Percentiles rank a stretch among this genome's conserved stretches.
Conservation (phyloP, 2,888 invertebrate species). For the Drosophila neoperkinsi region DNA sequence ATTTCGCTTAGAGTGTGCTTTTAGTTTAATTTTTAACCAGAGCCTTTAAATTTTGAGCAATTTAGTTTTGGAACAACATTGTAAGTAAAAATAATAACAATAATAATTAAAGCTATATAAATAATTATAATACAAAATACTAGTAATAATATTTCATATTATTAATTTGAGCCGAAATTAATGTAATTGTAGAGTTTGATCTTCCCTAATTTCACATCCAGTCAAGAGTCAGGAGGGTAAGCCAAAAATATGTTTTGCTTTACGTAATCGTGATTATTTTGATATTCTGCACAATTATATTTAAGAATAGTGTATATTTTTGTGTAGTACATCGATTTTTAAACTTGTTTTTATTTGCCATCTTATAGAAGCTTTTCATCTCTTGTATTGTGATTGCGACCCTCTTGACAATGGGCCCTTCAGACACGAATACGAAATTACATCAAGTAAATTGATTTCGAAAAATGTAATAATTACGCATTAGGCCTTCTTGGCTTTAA, state of each 20-base stretch:
- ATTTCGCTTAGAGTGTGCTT: no score
- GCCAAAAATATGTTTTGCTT: background rate
- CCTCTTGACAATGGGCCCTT: slow-evolving; percentile 23
- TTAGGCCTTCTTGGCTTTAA: slow-evolving; percentile 45
- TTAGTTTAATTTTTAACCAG: background rate
- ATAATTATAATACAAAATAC: background rate
- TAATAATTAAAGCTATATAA: background rate
- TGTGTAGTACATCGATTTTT: background rate
- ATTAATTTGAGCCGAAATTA: background rate
- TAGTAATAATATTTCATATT: background rate
- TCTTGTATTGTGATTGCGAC: background rate
- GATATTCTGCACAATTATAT: background rate
- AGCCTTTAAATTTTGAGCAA: background rate
- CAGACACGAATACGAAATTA: slow-evolving; percentile 9
- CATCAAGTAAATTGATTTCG: slow-evolving; percentile 35
- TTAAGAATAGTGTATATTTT: background rate
- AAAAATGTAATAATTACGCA: slow-evolving; percentile 48
- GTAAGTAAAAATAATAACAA: background rate
- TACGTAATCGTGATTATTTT: background rate
- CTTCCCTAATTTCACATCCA: background rate
- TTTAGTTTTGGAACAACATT: background rate
- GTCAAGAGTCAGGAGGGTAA: background rate
- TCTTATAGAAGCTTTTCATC: background rate
- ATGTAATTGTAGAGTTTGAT: background rate
- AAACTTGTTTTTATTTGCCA: background rate